Evolutionary conservation across 2,888 invertebrate species (phyloP), one percentile per base, ranked within the genome.

Genomic region (Eurytoma adleriae): DNA sequence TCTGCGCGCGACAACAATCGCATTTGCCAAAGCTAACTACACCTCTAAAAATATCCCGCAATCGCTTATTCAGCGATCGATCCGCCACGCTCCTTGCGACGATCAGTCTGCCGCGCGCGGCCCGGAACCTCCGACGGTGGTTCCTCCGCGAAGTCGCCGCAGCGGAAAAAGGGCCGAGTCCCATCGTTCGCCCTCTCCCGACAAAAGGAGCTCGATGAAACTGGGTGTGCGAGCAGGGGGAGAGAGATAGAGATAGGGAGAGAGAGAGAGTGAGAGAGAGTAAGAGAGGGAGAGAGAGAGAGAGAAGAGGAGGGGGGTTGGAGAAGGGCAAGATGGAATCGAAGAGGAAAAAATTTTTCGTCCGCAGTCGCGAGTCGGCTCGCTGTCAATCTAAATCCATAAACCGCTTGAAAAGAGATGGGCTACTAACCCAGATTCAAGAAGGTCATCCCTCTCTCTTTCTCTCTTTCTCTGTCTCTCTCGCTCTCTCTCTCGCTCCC

Each of bases 341-440:
- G 40, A 40, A 40, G 40, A 40, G 40, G 40, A 40, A 40, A 66
- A 57, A 74, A 56, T 30, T 68, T 75, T 68, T 52, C 57, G 27
- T 68, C 4, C 56, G 52, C 20, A 3, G 12, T 14, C 61, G 30
- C 50, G 48, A 2, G 2, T 27, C n/a, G 64, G 52, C 70, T 40
- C 54, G 79, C 73, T 78, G 82, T 80, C 82, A 82, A 82, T 82
- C 80, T 71, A 75, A 80, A 82, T 82, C 74, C 74, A 80, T 78
- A 79, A 77, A 82, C 56, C 56, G 61, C 78, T 69, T 67, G 78
- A 78, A 82, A 82, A 81, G 79, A 81, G 82, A 83, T 82, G 83
- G 79, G 82, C 83, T 81, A 83, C 83, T 83, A 83, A 83, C 83
- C 83, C 80, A 83, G 81, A 79, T 83, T 81, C 80, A 78, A 78